phyloP scores from a whole-genome alignment of 1,140 invertebrate species.

The Pseudomyrmex dendroicus region DNA sequence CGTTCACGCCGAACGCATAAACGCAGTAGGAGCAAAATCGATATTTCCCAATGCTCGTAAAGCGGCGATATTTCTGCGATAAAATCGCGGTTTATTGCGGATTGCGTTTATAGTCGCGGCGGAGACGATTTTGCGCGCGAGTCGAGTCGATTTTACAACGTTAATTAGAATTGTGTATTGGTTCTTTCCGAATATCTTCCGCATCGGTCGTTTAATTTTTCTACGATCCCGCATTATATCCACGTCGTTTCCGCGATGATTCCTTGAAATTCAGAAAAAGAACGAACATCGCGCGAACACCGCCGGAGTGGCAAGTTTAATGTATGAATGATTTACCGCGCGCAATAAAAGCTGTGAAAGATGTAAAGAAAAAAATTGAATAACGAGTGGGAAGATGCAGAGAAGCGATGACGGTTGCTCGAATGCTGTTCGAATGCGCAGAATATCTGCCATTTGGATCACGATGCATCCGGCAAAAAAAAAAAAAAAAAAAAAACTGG shows the following conservation, averaged over 20 bases:
- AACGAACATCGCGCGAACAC: conserved; percentile 12
- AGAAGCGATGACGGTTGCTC: not conserved
- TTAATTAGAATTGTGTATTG: conserved; percentile 54
- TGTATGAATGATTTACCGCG: conserved; percentile 66
- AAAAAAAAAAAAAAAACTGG: not conserved
- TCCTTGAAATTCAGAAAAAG: conserved; percentile 64
- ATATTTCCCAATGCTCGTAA: conserved; percentile 58
- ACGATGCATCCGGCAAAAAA: not conserved
- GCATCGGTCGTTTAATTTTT: conserved; percentile 28
- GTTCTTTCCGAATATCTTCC: not conserved
- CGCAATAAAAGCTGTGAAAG: conserved; percentile 39
- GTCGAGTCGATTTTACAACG: conserved; percentile 30
- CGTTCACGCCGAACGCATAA: conserved; percentile 42
- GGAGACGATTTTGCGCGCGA: conserved; percentile 25
- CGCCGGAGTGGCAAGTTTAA: conserved; percentile 38
- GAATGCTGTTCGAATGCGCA: conserved; percentile 53
- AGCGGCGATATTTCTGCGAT: conserved; percentile 53
- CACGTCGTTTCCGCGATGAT: not conserved
- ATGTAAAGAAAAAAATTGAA: conserved; percentile 32
- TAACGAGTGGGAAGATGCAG: conserved; percentile 21
- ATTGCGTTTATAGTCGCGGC: conserved; percentile 51
- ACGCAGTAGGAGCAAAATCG: conserved; percentile 38
- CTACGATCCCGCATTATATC: not conserved
- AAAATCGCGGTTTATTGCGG: conserved; percentile 59
- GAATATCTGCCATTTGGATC: conserved; percentile 27